Evolutionary conservation across 1,140 invertebrate species (phyloP), one percentile per base, ranked within the genome.

Genomic region (Arion vulgaris): DNA sequence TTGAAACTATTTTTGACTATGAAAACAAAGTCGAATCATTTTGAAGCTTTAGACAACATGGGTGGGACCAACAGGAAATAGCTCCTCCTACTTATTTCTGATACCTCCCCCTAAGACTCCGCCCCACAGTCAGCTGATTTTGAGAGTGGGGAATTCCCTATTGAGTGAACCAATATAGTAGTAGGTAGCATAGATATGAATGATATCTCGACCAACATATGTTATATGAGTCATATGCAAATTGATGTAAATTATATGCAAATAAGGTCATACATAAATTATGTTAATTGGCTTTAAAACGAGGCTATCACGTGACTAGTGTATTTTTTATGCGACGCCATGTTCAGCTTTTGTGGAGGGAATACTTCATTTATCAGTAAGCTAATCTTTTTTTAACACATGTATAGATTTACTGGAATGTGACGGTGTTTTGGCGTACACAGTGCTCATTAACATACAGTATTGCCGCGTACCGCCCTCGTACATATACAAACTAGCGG

Each of bases 181-280:
- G 11, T 4, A 28, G 23, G n/a, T 51, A 57, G 4, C 11, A 13
- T 9, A 41, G 26, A 26, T 74, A 49, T 45, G 28, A n/a, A 13
- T 49, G 45, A 74, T 49, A 74, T 41, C 38, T 36, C 19, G 13
- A 41, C 45, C n/a, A 23, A 41, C 11, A 32, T 5, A 5, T 79
- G 17, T 17, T n/a, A 57, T 26, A 49, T 39, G 39, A 68, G 32
- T 38, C 23, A 84, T 80, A 84, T 84, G 78, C 51, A 78, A 85
- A 83, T 68, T 84, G 85, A 87, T 87, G 83, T 76, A 85, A 87
- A 85, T 85, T 75, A 84, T 83, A 85, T 87, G 84, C 83, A 84
- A 86, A 86, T 86, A 49, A 86, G 85, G 66, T 82, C 72, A 45
- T 83, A 57, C 78, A 87, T 85, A 87, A 81, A 87, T 87, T 87